phyloP scores from a whole-genome alignment of 2,797 vertebrate species.

The Chrosomus eos region DNA sequence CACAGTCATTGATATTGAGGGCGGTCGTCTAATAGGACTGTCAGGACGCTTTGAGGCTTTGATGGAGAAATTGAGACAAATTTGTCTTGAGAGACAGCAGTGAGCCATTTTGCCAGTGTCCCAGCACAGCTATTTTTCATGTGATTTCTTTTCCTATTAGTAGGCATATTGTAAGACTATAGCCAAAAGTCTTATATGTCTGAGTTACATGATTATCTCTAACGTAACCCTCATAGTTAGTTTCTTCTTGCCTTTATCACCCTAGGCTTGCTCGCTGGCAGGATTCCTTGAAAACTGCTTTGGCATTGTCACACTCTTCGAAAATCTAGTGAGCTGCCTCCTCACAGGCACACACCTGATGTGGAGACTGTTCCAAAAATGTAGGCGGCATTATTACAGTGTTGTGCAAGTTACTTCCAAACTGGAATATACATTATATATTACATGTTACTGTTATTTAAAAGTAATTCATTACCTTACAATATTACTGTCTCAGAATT shows the following conservation, averaged over 20 bases:
- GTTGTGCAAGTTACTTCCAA: no score
- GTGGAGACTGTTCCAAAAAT: conserved; percentile 6
- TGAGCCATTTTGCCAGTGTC: conserved; percentile 4
- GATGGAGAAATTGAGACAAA: conserved; percentile 78
- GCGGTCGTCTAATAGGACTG: conserved; percentile 69
- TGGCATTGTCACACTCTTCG: not conserved
- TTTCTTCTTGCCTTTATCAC: not conserved
- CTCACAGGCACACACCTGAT: not conserved
- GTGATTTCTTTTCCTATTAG: conserved; percentile 6
- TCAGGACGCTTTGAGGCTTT: conserved; percentile 68
- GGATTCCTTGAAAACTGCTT: not conserved
- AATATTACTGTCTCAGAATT: no score
- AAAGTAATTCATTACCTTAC: no score
- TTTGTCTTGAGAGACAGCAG: conserved; percentile 51
- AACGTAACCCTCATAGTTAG: not conserved
- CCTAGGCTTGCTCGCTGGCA: not conserved
- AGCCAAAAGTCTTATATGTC: not conserved
- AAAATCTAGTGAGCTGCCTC: conserved; percentile 6
- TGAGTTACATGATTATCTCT: not conserved
- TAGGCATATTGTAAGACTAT: not conserved
- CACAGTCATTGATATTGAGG: conserved; percentile 69
- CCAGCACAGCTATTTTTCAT: not conserved
- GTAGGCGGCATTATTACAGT: no score
- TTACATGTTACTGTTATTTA: no score
- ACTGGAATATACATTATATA: no score